Evolutionary conservation across 2,113 vertebrate species (phyloP), one percentile per base, ranked within the genome.

Genomic region (Vidua macroura): DNA sequence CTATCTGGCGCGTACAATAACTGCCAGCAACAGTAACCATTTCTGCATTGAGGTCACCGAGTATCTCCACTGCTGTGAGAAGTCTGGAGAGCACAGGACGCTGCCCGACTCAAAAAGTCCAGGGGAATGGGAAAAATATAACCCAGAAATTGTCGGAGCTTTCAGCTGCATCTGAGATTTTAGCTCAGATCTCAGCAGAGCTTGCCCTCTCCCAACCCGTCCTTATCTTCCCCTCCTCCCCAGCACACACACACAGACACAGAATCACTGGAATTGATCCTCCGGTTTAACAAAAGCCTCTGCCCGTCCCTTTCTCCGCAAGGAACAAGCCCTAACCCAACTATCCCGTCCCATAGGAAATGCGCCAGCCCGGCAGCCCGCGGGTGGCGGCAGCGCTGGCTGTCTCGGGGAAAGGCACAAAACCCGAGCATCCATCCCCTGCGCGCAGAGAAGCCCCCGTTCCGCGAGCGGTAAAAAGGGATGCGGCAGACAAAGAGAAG

Each of bases 11-110:
- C 88, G 33, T 11, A 63, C 49, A 81, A 77, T 46, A 74, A 88
- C 46, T 53, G 41, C 64, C 31, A 53, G 67, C 90, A 83, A 67
- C 76, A 81, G 69, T n/a, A 51, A 73, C 9, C 62, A 24, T 51
- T 91, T 69, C 91, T 92, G 91, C 52, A 87, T 89, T 63, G 94
- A 92, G 92, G 81, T 89, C 93, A 92, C 62, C 0, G n/a, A 76
- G 62, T 10, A 8, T 23, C 83, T 7, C 39, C 39, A 28, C 64
- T 11, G 82, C 90, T 25, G 13, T 10, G 35, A 56, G 60, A 70
- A 91, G 55, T 18, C 37, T 2, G 68, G 68, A 93, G 53, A 53
- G 79, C 21, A 3, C 59, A 35, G 73, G 64, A 48, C 14, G 2
- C 53, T 7, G 79, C 75, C 72, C 16, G 39, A 11, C 62, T 78